Evolutionary conservation across 2,113 vertebrate species (phyloP).

Genomic region (Chloroceryle aenea): DNA sequence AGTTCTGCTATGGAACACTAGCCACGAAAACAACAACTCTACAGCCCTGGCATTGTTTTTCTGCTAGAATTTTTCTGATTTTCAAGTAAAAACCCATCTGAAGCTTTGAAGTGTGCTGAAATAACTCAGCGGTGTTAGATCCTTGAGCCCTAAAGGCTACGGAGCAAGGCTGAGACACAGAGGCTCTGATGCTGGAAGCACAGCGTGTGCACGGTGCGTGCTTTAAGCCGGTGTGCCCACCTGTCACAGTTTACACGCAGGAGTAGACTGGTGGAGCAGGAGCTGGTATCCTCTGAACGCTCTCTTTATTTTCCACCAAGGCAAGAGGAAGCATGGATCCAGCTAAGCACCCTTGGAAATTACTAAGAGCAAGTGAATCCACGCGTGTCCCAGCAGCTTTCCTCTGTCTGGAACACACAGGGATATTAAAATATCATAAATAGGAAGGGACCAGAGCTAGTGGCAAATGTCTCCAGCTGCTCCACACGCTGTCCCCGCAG

Average conservation of each 20-base stretch:
- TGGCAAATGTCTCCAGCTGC: background rate
- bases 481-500: rapidly evolving
- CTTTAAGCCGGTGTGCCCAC: background rate
- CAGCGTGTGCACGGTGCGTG: rapidly evolving
- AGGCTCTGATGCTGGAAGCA: background rate
- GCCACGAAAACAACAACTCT: background rate
- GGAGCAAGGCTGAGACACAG: background rate
- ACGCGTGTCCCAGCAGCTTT: rapidly evolving
- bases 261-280: background rate
- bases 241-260: background rate
- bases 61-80: background rate
- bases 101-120: background rate
- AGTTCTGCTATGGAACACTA: background rate
- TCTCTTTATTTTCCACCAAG: background rate
- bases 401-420: rapidly evolving
- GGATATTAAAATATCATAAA: background rate
- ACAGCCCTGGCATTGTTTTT: background rate
- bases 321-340: background rate
- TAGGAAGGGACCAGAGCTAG: background rate
- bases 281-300: background rate
- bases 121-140: background rate
- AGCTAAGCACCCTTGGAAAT: background rate
- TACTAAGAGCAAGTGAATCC: background rate
- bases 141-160: background rate
- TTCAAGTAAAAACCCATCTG: background rate